Evolutionary conservation across 37 sponge, comb jelly and placozoan species (phyloP).

Genomic region (Beroe forskalii): DNA sequence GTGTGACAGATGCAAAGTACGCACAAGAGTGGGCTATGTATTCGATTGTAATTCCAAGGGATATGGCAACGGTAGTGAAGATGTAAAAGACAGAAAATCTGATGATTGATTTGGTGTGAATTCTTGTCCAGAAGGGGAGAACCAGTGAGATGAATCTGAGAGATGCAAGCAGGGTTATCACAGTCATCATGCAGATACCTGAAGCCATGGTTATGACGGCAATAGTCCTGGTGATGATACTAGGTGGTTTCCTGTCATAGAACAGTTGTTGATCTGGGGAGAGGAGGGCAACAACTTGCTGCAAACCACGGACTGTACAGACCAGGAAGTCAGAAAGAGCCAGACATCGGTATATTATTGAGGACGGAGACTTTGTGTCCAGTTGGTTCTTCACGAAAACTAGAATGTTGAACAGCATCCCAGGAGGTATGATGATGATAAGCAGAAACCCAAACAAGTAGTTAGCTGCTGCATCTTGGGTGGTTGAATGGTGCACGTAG

Average conservation of each 20-base stretch:
- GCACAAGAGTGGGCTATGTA: not conserved
- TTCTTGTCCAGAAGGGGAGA: not conserved
- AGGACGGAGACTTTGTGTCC: not conserved
- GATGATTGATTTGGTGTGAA: not conserved
- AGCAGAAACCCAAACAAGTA: not conserved
- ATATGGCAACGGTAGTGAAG: not conserved
- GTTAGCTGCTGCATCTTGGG: not conserved
- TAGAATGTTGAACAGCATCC: not conserved
- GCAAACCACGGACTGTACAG: not conserved
- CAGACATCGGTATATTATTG: not conserved
- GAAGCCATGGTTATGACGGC: conserved; percentile 20
- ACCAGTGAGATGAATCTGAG: conserved; percentile 2
- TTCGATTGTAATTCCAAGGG: not conserved
- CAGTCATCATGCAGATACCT: conserved; percentile 45
- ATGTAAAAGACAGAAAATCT: not conserved
- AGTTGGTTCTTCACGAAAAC: conserved; percentile 32
- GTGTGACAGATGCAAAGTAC: conserved; percentile 8
- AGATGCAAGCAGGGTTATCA: not conserved
- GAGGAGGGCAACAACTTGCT: not conserved
- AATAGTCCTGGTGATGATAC: not conserved
- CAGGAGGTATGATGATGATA: conserved; percentile 5
- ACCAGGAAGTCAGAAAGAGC: conserved; percentile 30
- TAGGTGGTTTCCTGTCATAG: conserved; percentile 10
- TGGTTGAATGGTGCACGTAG: not conserved
- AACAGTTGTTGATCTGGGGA: not conserved